A percentile compares a stretch with the other conserved stretches of the same genome.
These are phyloP conservation scores for Thumatha senex DNA, from an alignment of 2,888 invertebrate species.

Conservation along the genomic window DNA sequence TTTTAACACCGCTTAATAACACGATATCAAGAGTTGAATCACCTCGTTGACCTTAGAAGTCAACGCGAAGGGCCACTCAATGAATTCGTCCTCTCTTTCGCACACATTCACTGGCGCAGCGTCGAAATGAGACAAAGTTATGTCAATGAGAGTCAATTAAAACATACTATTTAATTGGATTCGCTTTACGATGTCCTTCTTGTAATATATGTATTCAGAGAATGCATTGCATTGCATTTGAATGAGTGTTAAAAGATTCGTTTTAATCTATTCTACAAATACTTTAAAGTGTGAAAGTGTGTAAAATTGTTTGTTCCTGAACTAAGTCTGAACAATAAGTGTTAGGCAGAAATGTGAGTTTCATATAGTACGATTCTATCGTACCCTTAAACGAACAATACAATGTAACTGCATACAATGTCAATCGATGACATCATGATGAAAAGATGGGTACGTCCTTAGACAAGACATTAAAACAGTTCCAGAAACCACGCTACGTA, in stretches of 20 bases:
- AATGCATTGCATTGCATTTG: constrained; percentile 2
- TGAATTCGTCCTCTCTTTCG: constrained; percentile 46
- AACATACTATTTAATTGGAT: constrained; percentile 39
- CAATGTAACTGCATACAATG: no score
- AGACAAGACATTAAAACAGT: background rate
- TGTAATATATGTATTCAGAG: constrained; percentile 3
- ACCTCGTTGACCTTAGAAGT: constrained; percentile 71
- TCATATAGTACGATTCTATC: no score
- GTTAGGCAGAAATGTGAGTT: no score
- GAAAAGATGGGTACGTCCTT: background rate
- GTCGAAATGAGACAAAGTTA: constrained; percentile 44
- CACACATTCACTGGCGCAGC: constrained; percentile 5
- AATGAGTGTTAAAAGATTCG: background rate
- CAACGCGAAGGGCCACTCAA: constrained; percentile 60
- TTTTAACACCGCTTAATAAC: constrained; percentile 44
- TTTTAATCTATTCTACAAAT: no score
- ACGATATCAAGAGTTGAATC: constrained; percentile 59
- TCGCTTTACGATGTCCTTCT: constrained; percentile 29
- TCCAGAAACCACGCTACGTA: background rate
- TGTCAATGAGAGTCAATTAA: constrained; percentile 61
- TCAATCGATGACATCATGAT: background rate
- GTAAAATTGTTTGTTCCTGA: no score
- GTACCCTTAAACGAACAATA: no score
- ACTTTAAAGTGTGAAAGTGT: no score
- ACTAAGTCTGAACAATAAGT: no score